Percentiles rank a stretch among this genome's conserved stretches.
Conservation (phyloP, 2,797 vertebrate species). For the Malurus splendens region DNA sequence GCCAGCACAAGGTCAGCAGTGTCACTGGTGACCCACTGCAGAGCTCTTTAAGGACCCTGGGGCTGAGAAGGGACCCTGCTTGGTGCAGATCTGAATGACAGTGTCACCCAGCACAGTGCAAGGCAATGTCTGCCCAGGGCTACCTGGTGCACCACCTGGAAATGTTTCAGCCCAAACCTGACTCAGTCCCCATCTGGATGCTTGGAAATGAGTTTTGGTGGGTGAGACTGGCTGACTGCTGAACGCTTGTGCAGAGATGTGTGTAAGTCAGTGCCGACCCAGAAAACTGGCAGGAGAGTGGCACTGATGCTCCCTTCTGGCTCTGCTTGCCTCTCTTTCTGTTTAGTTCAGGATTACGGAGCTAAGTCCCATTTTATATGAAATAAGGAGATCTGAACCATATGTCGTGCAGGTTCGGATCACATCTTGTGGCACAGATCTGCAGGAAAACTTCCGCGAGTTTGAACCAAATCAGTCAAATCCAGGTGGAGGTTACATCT, state of each 20-base stretch:
- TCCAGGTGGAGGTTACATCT: neutral
- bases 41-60: neutral
- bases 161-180: neutral
- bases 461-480: neutral
- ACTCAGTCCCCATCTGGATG: slow-evolving; percentile 17
- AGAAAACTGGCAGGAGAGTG: slow-evolving; percentile 39
- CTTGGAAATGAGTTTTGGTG: slow-evolving; percentile 5
- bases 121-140: neutral
- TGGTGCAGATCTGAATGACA: neutral
- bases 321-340: slow-evolving; percentile 28
- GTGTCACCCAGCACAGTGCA: neutral
- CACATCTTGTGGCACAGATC: slow-evolving; percentile 41
- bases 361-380: neutral
- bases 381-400: slow-evolving; percentile 34
- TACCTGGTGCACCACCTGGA: neutral
- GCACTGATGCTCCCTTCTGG: slow-evolving; percentile 41
- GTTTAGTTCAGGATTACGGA: slow-evolving; percentile 32
- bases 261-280: slow-evolving; percentile 4
- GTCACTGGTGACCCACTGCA: neutral
- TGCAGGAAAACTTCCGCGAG: neutral
- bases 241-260: neutral
- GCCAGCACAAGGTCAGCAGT: neutral
- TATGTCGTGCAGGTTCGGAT: slow-evolving; percentile 31
- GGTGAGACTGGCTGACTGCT: slow-evolving; percentile 4
- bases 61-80: neutral